Base-by-base conservation (phyloP, 1,140 invertebrate genomes). In the Papilio polytes region DNA sequence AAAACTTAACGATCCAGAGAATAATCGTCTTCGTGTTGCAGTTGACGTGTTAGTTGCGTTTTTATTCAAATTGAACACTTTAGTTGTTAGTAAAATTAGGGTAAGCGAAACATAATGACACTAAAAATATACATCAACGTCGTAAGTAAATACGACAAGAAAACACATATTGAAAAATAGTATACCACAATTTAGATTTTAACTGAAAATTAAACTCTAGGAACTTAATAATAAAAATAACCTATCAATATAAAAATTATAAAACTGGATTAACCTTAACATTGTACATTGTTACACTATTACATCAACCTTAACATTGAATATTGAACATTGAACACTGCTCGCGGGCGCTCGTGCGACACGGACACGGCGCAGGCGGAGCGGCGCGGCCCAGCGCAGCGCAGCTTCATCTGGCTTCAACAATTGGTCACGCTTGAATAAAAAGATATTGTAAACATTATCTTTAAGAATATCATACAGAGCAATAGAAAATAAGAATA, bases 1-100 rank as follows among this genome's bases (percentile, higher is more conserved):
- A 78, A 78, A 78, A 78, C 18, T 78, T 78, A 59, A 78, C 76
- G 76, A 78, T 59, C 51, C 76, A 41, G 20, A 78, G 51, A 78
- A n/a, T 76, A 53, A 76, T 46, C n/a, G 36, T 12, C 10, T 74
- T 22, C 73, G 20, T 48, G 41, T 9, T 22, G 44, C 44, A 74
- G 18, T 46, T 74, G 73, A 63, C 9, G 73, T 36, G 41, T 46
- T 74, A 15, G 18, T 48, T 48, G 46, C 46, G 13, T 48, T 48
- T 48, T 48, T 13, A 0, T 48, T 48, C 15, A 41, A 8, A n/a
- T n/a, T 22, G 51, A 26, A 66, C 12, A 66, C 20, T 66, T 66
- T 13, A 22, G n/a, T 66, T 66, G 22, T 66, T 70, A 26, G 36
- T 41, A n/a, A 41, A 41, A 41, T 41, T 41, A 41, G 36, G 36